Evolutionary conservation across 2,888 invertebrate genomes (phyloP).

Genomic region (Pherbina coryleti): DNA sequence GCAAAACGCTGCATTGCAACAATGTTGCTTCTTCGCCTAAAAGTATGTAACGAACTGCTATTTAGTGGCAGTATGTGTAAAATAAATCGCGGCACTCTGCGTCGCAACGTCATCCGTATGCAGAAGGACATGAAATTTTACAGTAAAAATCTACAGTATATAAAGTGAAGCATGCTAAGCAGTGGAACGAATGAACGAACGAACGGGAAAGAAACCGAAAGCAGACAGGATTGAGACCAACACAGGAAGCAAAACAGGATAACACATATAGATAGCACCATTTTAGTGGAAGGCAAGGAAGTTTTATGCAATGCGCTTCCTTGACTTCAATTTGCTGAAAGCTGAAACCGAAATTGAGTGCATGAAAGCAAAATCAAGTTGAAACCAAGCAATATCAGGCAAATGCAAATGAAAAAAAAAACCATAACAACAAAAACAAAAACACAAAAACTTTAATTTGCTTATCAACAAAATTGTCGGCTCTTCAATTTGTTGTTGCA

Average conservation of each 20-base stretch:
- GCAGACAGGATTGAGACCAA: neutral
- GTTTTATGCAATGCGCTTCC: neutral
- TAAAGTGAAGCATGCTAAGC: too few relatives aligned
- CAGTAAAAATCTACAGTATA: too few relatives aligned
- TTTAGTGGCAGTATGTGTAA: conserved; percentile 1
- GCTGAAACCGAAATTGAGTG: conserved; percentile 1
- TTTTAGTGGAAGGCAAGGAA: neutral
- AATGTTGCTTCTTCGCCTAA: conserved; percentile 4
- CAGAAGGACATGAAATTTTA: too few relatives aligned
- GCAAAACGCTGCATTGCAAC: conserved; percentile 8
- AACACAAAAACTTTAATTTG: neutral
- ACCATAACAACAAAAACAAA: neutral
- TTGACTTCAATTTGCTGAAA: neutral
- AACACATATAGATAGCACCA: neutral
- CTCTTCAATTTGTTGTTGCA: conserved; percentile 7
- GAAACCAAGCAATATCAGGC: neutral
- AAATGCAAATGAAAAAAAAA: neutral
- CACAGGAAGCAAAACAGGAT: neutral
- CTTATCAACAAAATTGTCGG: conserved; percentile 4
- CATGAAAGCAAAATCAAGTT: conserved; percentile 29
- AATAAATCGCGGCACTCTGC: neutral
- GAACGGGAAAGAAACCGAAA: neutral
- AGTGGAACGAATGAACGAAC: too few relatives aligned
- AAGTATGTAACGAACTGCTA: conserved; percentile 3
- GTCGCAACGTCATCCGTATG: neutral